phyloP scores from a whole-genome alignment of 2,888 invertebrate species.

The Imbricaverruca yamaguchii region DNA sequence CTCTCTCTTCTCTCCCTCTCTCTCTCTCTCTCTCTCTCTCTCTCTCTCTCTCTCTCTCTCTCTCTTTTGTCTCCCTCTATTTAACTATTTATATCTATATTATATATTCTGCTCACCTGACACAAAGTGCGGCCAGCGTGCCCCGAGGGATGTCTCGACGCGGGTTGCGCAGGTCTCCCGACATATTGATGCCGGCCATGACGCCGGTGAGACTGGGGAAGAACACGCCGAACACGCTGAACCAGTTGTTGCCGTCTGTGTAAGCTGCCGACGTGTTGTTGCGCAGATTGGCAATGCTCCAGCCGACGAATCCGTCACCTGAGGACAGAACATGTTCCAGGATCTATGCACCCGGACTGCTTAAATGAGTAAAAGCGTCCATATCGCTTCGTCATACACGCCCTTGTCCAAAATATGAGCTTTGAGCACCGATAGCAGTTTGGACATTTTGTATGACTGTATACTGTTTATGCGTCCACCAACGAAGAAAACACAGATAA shows the following conservation, averaged over 20 bases:
- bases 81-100: too few species aligned
- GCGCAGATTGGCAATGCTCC: conserved; percentile 66
- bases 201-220: conserved; percentile 97
- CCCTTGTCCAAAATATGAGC: too few species aligned
- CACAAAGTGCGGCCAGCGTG: conserved; percentile 81
- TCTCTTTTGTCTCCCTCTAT: too few species aligned
- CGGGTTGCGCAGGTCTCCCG: conserved; percentile 87
- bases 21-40: neutral
- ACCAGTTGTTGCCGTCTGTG: conserved; percentile 76
- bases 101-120: conserved; percentile 54
- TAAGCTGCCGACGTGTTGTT: conserved; percentile 76
- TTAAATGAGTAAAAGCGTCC: too few species aligned
- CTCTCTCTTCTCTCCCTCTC: neutral
- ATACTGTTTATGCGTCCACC: too few species aligned
- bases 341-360: too few species aligned
- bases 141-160: conserved; percentile 90
- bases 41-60: neutral
- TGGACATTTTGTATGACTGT: too few species aligned
- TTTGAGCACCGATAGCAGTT: too few species aligned
- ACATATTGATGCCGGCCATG: conserved; percentile 96
- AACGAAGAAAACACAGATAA: neutral
- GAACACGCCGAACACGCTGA: conserved; percentile 93
- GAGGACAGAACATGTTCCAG: neutral
- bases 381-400: too few species aligned
- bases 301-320: conserved; percentile 79